phyloP scores from a whole-genome alignment of 2,113 vertebrate genomes.

The Onychostruthus taczanowskii region DNA sequence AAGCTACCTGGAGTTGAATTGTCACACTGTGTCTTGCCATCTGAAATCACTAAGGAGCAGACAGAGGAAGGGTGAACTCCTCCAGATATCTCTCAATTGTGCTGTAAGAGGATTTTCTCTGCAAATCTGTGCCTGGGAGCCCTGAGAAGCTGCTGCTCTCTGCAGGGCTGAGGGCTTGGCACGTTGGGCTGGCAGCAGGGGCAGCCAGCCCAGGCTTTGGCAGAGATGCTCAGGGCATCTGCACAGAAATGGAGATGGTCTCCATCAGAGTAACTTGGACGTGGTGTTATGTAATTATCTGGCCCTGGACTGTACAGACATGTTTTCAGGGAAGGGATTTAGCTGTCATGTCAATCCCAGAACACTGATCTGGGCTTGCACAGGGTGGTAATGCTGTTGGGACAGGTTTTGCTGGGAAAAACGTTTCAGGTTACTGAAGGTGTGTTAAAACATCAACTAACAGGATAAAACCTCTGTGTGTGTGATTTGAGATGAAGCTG shows the following conservation, averaged over 20 bases:
- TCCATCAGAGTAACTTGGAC: background rate
- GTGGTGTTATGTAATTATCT: rapidly evolving
- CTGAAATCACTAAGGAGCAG: background rate
- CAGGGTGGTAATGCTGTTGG: background rate
- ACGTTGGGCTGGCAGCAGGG: rapidly evolving
- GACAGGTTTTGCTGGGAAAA: background rate
- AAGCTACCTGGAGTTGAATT: background rate
- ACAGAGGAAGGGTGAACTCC: background rate
- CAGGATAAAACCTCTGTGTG: background rate
- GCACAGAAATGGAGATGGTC: background rate
- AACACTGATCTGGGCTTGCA: background rate
- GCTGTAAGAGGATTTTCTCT: background rate
- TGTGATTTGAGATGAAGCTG: background rate
- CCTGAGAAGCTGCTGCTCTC: background rate
- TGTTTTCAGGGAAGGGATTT: background rate
- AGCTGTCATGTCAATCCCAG: background rate
- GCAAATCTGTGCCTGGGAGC: background rate
- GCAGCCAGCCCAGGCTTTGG: background rate
- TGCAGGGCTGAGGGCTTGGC: background rate
- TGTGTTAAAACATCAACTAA: background rate
- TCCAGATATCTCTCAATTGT: rapidly evolving
- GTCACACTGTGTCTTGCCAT: background rate
- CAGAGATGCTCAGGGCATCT: rapidly evolving
- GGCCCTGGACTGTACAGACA: background rate
- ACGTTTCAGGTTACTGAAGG: background rate